Evolutionary conservation across 2,797 vertebrate species (phyloP), one percentile per base, ranked within the genome.

Genomic region (Knipowitschia caucasica): DNA sequence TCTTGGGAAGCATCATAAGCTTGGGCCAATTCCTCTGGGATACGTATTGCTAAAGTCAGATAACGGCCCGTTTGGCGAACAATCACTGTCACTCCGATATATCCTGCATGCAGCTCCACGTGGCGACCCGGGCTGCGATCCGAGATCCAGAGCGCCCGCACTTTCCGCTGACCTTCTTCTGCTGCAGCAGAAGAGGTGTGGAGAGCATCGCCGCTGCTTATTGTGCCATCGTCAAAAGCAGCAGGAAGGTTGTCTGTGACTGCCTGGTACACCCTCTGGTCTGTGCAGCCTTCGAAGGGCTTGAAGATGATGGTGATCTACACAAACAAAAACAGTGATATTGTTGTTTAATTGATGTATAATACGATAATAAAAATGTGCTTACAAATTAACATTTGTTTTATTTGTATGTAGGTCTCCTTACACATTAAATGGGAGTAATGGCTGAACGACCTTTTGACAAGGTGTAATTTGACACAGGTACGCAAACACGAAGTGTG

Each of bases 241-340:
- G 94, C 93, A 0, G 96, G 96, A 47, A 99, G 91, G 82, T 94
- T 94, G 62, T 98, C 94, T 0, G 94, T 94, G 77, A 94, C 89
- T 0, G 94, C 96, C 64, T 99, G 96, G 88, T 98, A 99, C 0
- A 99, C 96, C 66, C 94, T 94, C 90, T 98, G 95, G 47, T 98
- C 94, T 1, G 94, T 98, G 57, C 96, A 98, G 43, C 93, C 92
- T 46, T 90, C 92, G 53, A 92, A 95, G 0, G 95, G 92, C 78
- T 98, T 99, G 77, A 99, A 99, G 81, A 98, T 98, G 53, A 98
- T 85, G 5, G 96, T 98, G 77, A 99, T 87, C 96, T 98, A 64
- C 1, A 56, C 21, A 49, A 30, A 7, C 14, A 27, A 30, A 50
- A 33, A 36, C 2, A 33, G 10, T 42, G 21, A 14, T 31, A 20